These are phyloP conservation scores for Taphrorychus bicolor DNA, from an alignment of 2,888 invertebrate species.

Conservation along the genomic window DNA sequence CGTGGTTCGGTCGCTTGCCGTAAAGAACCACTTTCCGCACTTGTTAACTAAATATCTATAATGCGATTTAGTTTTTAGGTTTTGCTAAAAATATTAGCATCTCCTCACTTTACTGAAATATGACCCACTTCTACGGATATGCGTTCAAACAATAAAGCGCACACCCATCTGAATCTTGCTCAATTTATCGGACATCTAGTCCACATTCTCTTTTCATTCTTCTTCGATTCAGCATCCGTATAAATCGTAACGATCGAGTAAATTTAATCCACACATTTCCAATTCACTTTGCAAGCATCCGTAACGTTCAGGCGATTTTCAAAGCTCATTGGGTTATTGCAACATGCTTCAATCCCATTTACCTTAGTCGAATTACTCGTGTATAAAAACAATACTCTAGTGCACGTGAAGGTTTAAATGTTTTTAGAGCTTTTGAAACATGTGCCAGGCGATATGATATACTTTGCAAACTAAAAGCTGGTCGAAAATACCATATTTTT, in stretches of 20 bases:
- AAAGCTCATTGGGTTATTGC: neutral
- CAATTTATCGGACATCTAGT: neutral
- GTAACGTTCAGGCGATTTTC: neutral
- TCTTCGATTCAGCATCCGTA: neutral
- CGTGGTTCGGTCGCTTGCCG: no score
- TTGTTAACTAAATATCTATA: no score
- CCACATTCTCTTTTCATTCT: neutral
- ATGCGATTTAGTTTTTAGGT: no score
- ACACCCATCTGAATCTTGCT: neutral
- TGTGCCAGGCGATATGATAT: no score
- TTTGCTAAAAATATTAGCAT: no score
- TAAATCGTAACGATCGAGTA: slow-evolving; percentile 3
- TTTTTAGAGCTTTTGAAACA: no score
- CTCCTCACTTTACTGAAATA: no score
- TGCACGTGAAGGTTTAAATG: no score
- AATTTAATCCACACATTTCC: neutral
- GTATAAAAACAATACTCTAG: neutral
- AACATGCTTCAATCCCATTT: neutral
- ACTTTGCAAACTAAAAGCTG: no score
- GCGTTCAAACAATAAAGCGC: neutral
- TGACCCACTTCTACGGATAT: neutral
- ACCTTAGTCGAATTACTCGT: neutral
- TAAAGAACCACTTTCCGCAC: no score
- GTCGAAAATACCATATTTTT: no score
- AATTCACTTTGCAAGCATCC: neutral